phyloP scores from a whole-genome alignment of 2,113 vertebrate species.

The Peromyscus polionotus region DNA sequence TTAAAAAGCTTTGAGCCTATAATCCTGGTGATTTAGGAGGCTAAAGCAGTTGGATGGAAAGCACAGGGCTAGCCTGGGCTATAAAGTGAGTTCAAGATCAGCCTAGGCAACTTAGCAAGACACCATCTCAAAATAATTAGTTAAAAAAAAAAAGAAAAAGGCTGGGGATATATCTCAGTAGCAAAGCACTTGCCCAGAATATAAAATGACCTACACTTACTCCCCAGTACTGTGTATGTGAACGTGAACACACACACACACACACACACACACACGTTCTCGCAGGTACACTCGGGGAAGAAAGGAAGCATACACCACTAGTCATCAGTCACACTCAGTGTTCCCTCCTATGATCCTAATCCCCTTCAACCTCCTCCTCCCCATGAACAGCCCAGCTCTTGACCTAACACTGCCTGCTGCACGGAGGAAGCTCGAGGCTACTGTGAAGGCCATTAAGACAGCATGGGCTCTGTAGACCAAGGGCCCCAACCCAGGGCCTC shows the following conservation, averaged over 20 bases:
- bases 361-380: not conserved
- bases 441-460: not conserved
- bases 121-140: not conserved
- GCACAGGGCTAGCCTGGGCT: not conserved
- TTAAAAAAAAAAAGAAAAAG: too few species aligned
- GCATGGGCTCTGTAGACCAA: not conserved
- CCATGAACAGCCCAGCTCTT: not conserved
- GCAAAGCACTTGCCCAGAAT: not conserved
- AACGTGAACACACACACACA: not conserved
- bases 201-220: not conserved
- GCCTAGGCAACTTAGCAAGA: not conserved
- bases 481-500: not conserved
- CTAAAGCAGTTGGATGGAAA: too few species aligned
- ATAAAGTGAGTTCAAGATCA: not conserved
- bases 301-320: slow-evolving; percentile 20
- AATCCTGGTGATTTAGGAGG: not conserved
- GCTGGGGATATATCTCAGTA: not conserved
- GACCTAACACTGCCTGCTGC: not conserved
- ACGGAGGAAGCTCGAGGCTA: not conserved
- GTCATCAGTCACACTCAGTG: too few species aligned
- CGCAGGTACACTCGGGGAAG: not conserved
- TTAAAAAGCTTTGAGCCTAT: not conserved
- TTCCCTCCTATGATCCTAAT: not conserved
- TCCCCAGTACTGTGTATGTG: not conserved
- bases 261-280: not conserved